Percentiles rank a stretch among this genome's conserved stretches.
These are phyloP conservation scores for Melierax canorus DNA, from an alignment of 2,113 vertebrate species.

Conservation along the genomic window DNA sequence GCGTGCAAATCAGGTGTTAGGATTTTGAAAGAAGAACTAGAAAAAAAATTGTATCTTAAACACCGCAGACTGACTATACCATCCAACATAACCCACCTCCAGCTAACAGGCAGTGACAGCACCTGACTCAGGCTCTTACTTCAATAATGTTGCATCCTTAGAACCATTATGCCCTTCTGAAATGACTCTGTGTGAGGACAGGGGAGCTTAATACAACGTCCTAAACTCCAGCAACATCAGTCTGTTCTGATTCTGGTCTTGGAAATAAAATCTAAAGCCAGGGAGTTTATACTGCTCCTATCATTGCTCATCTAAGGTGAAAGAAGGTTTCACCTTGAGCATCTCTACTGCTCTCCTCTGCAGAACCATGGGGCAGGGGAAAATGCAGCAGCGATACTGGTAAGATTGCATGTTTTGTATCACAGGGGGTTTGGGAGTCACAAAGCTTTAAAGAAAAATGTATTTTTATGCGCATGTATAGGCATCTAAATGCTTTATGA, in stretches of 20 bases:
- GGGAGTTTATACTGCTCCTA: neutral
- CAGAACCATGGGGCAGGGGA: neutral
- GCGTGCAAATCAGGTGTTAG: neutral
- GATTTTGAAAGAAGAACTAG: neutral
- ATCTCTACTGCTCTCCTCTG: neutral
- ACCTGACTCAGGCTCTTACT: neutral
- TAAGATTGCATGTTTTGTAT: neutral
- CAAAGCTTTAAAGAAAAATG: neutral
- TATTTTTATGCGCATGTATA: neutral
- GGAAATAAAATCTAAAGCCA: neutral
- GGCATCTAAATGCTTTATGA: neutral
- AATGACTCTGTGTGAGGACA: neutral
- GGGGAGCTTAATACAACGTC: neutral
- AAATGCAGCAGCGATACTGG: neutral
- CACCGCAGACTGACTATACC: neutral
- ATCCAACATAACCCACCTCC: neutral
- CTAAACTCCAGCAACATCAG: neutral
- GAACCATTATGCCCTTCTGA: neutral
- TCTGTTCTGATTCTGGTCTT: neutral
- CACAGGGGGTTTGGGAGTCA: neutral
- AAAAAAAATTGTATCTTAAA: neutral
- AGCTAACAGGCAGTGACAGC: neutral
- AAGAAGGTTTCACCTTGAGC: slow-evolving; percentile 12
- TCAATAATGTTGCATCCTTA: neutral
- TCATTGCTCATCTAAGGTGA: neutral